Evolutionary conservation across 1,140 invertebrate species (phyloP).

Genomic region (Phenacoccus solenopsis): DNA sequence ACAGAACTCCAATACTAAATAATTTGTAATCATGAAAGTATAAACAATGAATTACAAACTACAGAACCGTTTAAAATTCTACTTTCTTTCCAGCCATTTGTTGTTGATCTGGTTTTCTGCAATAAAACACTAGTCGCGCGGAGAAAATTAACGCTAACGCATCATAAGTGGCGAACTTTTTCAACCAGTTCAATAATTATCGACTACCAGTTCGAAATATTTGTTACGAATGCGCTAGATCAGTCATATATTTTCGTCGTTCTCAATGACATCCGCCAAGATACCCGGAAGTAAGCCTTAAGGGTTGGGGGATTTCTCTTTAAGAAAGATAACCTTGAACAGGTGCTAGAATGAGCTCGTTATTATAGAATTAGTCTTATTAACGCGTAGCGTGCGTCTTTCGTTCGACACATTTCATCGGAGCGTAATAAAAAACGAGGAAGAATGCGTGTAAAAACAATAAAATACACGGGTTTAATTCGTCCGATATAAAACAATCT

Average conservation of each 20-base stretch:
- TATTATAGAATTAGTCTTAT: not conserved
- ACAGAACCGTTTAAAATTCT: not conserved
- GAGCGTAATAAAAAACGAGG: not conserved
- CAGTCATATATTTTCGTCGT: not conserved
- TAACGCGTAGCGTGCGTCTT: not conserved
- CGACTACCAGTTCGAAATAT: not conserved
- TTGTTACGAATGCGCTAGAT: too few species aligned
- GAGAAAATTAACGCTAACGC: not conserved
- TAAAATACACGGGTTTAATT: not conserved
- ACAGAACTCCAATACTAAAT: not conserved
- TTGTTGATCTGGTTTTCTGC: constrained; percentile 1
- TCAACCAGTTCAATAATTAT: constrained; percentile 2
- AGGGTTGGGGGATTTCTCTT: not conserved
- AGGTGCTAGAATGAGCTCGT: not conserved
- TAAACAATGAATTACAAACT: not conserved
- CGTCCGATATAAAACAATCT: not conserved
- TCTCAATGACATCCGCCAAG: not conserved
- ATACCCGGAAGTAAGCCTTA: not conserved
- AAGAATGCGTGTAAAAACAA: not conserved
- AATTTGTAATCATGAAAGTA: not conserved
- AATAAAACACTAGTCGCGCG: not conserved
- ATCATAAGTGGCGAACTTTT: not conserved
- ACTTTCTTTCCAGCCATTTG: not conserved
- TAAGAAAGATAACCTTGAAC: not conserved
- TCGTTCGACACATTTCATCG: too few species aligned